These are phyloP conservation scores for Apocrypta bakeri DNA, from an alignment of 1,140 invertebrate species.

Conservation along the genomic window DNA sequence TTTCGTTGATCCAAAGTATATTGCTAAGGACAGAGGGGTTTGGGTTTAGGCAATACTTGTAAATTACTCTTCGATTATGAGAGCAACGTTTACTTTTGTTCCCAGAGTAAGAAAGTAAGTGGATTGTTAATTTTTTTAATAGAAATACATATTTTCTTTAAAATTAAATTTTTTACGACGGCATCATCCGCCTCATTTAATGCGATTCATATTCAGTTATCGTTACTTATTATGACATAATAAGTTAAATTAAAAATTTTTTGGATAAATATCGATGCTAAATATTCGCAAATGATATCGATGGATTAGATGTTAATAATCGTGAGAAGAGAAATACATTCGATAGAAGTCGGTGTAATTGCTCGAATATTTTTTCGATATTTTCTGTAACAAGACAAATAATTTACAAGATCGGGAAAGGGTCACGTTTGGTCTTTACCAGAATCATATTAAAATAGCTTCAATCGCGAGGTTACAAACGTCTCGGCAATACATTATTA, in stretches of 20 bases:
- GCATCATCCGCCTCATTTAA: no score
- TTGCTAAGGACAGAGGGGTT: no score
- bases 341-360: no score
- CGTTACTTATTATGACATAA: background rate
- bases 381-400: background rate
- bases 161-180: no score
- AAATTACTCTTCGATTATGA: background rate
- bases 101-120: background rate
- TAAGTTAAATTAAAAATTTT: no score
- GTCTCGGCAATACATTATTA: conserved; percentile 35
- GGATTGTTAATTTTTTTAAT: background rate
- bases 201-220: background rate
- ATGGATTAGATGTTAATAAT: no score
- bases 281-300: no score
- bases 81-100: background rate
- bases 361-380: background rate
- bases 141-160: background rate
- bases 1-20: background rate
- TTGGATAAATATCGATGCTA: no score
- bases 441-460: background rate
- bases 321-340: no score
- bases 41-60: background rate
- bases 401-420: background rate
- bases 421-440: background rate
- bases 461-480: background rate